Evolutionary conservation across 2,888 invertebrate genomes (phyloP).

Genomic region (Omphaloscelis lunosa): DNA sequence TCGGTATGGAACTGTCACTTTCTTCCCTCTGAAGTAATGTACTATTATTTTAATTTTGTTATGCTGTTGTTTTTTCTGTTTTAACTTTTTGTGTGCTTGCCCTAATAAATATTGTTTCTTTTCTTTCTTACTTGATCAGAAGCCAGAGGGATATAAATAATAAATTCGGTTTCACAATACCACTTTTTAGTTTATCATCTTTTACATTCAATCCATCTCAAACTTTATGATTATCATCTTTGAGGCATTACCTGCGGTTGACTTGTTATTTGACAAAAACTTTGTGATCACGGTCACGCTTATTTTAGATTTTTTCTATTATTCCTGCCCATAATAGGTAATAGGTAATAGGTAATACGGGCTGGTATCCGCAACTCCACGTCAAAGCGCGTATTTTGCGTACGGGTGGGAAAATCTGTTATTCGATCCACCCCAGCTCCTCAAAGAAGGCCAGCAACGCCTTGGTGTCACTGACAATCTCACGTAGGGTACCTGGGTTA

Average conservation of each 20-base stretch:
- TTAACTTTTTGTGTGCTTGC: background rate
- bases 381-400: no score
- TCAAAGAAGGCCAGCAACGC: no score
- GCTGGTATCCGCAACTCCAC: no score
- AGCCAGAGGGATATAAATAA: background rate
- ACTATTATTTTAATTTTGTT: background rate
- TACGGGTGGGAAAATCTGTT: no score
- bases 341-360: no score
- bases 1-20: no score
- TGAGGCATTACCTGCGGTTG: background rate
- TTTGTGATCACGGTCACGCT: background rate
- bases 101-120: background rate
- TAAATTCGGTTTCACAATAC: background rate
- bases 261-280: background rate
- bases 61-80: background rate
- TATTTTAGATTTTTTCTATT: background rate
- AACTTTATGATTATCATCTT: background rate
- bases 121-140: background rate
- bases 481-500: no score
- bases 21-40: no score
- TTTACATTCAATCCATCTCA: background rate
- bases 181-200: background rate
- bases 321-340: no score
- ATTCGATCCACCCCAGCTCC: no score
- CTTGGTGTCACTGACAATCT: no score